A percentile compares a stretch with the other conserved stretches of the same genome.
Conservation (phyloP, 1,140 invertebrate species). For the Cydia fagiglandana region DNA sequence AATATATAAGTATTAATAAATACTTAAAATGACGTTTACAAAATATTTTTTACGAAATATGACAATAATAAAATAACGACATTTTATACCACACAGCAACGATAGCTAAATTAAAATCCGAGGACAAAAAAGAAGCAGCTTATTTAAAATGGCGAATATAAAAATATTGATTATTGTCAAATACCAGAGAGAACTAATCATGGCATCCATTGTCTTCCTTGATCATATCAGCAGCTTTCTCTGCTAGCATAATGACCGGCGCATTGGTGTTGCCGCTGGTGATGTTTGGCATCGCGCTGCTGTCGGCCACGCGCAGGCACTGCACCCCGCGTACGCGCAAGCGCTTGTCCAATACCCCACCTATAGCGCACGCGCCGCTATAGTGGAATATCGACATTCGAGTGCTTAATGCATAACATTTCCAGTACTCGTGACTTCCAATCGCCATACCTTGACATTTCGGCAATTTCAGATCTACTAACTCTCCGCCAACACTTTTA, state of each 20-base stretch:
- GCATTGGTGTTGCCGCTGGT: slow-evolving; percentile 48
- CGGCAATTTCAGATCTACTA: slow-evolving; percentile 35
- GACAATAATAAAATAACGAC: no score
- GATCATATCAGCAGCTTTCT: slow-evolving; percentile 82
- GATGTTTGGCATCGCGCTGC: slow-evolving; percentile 59
- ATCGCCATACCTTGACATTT: slow-evolving; percentile 29
- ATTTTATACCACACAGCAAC: no score
- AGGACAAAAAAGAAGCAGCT: no score
- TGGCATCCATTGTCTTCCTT: slow-evolving; percentile 64
- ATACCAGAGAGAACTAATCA: neutral
- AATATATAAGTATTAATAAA: no score
- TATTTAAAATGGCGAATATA: no score
- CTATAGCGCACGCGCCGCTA: slow-evolving; percentile 46
- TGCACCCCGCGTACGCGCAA: no score
- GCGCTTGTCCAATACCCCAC: slow-evolving; percentile 44
- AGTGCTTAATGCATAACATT: no score
- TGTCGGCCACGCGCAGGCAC: slow-evolving; percentile 70
- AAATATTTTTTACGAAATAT: no score
- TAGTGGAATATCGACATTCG: no score
- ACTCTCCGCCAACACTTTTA: slow-evolving; percentile 35
- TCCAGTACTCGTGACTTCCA: slow-evolving; percentile 39
- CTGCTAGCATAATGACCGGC: slow-evolving; percentile 80
- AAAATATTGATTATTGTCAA: no score
- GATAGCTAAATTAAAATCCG: no score
- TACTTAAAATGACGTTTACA: no score